Conservation (phyloP, 2,113 vertebrate species). For the Herpailurus yagouaroundi region DNA sequence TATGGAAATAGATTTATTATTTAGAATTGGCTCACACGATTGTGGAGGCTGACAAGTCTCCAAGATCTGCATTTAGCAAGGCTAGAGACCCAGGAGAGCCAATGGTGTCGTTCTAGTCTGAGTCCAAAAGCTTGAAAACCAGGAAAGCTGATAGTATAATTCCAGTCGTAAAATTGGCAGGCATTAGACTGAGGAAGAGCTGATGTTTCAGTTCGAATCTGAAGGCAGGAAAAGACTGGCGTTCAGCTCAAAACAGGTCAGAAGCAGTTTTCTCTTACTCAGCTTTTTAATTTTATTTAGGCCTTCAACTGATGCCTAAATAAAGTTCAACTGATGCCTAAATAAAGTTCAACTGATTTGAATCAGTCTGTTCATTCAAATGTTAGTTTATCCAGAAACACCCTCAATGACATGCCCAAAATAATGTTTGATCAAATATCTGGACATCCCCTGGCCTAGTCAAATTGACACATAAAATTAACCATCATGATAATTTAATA, state of each 20-base stretch:
- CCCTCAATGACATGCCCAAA: background rate
- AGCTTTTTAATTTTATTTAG: background rate
- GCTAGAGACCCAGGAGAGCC: background rate
- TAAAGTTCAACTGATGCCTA: no score
- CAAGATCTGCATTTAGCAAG: background rate
- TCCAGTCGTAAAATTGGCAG: background rate
- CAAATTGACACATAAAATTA: background rate
- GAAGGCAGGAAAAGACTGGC: background rate
- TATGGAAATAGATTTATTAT: background rate
- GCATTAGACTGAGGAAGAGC: background rate
- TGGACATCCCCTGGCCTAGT: background rate
- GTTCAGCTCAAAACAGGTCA: background rate
- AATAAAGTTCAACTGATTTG: no score
- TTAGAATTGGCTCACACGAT: background rate
- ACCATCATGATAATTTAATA: background rate
- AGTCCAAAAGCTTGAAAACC: background rate
- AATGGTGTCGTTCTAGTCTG: background rate
- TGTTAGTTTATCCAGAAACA: background rate
- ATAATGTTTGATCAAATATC: background rate
- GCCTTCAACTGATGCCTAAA: background rate
- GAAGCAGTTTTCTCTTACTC: background rate
- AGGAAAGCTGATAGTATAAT: background rate
- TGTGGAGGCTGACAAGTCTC: background rate
- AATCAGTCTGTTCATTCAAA: background rate
- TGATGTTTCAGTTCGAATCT: background rate